Conservation (phyloP, 35 echinoderm and acorn worm species). For the Lytechinus variegatus region DNA sequence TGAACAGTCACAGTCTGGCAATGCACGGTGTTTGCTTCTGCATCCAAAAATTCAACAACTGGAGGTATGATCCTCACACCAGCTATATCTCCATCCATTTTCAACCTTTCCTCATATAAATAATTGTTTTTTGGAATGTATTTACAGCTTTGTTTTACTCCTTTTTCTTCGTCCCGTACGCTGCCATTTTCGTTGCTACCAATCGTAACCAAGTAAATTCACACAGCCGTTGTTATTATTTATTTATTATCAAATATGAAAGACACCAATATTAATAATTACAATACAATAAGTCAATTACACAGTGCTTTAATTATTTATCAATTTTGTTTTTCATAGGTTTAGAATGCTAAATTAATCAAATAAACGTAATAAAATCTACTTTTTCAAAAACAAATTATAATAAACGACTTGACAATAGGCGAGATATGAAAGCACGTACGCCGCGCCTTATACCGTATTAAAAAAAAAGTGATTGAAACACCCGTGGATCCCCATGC, state of each 20-base stretch:
- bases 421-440: background rate
- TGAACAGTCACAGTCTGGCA: constrained; percentile 79
- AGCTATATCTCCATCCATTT: constrained; percentile 89
- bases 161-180: background rate
- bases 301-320: no score
- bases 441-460: no score
- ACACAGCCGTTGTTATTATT: background rate
- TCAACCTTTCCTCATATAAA: background rate
- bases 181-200: constrained; percentile 55
- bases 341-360: background rate
- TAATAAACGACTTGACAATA: background rate
- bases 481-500: no score
- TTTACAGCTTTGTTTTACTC: constrained; percentile 5
- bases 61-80: constrained; percentile 92
- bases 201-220: constrained; percentile 39
- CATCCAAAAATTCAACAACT: constrained; percentile 97
- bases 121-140: background rate
- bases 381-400: background rate
- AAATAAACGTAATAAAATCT: background rate
- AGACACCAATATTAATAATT: no score
- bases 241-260: background rate
- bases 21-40: constrained; percentile 77
- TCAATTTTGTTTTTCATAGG: no score
- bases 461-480: no score
- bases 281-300: no score